Conservation (phyloP, 1,140 invertebrate genomes). For the Trachymyrmex septentrionalis region DNA sequence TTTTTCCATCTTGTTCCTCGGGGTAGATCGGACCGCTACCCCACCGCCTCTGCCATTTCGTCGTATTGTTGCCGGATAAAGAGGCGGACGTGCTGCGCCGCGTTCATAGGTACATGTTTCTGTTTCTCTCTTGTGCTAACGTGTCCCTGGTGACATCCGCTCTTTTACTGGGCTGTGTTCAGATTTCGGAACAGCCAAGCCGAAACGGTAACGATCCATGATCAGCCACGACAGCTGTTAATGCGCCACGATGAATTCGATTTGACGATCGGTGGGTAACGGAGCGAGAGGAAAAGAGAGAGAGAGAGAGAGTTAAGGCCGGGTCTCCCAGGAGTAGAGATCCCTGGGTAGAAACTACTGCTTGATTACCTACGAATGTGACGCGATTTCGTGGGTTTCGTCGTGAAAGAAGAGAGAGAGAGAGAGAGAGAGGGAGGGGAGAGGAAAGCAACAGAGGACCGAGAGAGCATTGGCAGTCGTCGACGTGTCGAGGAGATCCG, state of each 20-base stretch:
- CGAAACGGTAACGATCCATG: constrained; percentile 51
- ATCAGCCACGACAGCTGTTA: constrained; percentile 76
- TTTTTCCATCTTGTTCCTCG: constrained; percentile 45
- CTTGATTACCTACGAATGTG: constrained; percentile 78
- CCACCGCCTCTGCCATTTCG: constrained; percentile 63
- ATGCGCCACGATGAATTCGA: constrained; percentile 76
- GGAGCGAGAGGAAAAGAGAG: constrained; percentile 29
- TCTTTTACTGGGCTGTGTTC: constrained; percentile 30
- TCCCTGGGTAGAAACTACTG: constrained; percentile 53
- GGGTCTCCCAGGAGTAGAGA: constrained; percentile 8
- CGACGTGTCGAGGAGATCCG: constrained; percentile 50
- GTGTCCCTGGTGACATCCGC: constrained; percentile 29
- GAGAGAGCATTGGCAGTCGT: constrained; percentile 30
- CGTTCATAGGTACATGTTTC: constrained; percentile 18
- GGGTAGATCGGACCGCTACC: constrained; percentile 32
- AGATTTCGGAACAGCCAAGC: constrained; percentile 40
- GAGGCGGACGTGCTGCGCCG: not conserved
- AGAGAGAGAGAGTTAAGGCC: not conserved
- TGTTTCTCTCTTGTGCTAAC: not conserved
- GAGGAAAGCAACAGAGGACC: constrained; percentile 41
- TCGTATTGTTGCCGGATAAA: constrained; percentile 65
- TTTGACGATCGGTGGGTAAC: constrained; percentile 64
- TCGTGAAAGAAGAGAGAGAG: constrained; percentile 37
- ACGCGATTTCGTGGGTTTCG: constrained; percentile 65
- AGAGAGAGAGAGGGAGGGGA: not conserved